Evolutionary conservation across 2,797 vertebrate species (phyloP), one percentile per base, ranked within the genome.

Genomic region (Hemibagrus guttatus): DNA sequence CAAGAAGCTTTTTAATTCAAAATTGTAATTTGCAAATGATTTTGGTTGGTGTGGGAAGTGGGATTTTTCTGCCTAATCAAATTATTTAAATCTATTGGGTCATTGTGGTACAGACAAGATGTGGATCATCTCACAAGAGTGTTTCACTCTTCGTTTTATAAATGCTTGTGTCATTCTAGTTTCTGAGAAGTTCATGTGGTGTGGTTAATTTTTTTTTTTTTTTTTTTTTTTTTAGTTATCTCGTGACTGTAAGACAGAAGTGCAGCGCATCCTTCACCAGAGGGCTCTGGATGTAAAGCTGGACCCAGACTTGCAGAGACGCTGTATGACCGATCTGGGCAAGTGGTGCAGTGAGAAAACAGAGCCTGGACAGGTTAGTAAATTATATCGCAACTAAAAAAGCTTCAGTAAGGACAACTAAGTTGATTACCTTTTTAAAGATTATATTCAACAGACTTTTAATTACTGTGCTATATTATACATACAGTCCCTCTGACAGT

Each of bases 331-430:
- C 0, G 98, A 99, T 89, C 90, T 99, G 31, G 98, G 98, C 1
- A 99, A 99, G 88, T 99, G 98, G 98, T 99, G 98, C 94, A 99
- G 97, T 75, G 98, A 99, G 82, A 99, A 99, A 92, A 97, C 97
- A 0, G 98, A 99, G 85, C 88, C 96, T 0, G 98, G 98, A 59
- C 98, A 99, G 96, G 97, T 97, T 83, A 63, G 75, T 35, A 31
- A 28, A 42, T 26, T 14, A 17, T 21, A n/a, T 28, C 23, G 31
- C 79, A 61, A 80, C 46, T 8, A 63, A 81, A 81, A 42, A 42
- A 26, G 58, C 12, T 19, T 56, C 31, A 56, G 46, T 76, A 21
- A 28, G 21, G 26, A 58, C 31, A 78, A 21, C 6, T 16, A 61
- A 61, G 56, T 17, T 42, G 35, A 14, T 80, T 61, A 42, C 6